Percentiles rank a stretch among this genome's conserved stretches.
Conservation (phyloP, 2,113 vertebrate genomes). For the Xiphophorus maculatus region DNA sequence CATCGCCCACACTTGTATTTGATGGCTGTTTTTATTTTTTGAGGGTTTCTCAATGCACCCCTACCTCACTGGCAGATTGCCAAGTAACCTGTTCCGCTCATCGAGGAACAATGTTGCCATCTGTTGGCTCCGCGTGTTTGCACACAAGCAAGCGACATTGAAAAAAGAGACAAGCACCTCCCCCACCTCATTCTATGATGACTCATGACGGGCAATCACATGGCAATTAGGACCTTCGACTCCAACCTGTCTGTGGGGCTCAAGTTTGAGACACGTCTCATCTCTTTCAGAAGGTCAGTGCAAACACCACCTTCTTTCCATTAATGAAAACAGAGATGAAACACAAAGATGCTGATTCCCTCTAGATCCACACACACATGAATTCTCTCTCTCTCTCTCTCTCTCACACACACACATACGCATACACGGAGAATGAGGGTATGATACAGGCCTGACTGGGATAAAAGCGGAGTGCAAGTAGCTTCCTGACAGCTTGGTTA, state of each 20-base stretch:
- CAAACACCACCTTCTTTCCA: not conserved
- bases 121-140: slow-evolving; percentile 73
- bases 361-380: slow-evolving; percentile 16
- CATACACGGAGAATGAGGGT: slow-evolving; percentile 27
- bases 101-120: slow-evolving; percentile 81
- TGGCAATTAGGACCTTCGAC: slow-evolving; percentile 60
- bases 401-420: slow-evolving; percentile 3
- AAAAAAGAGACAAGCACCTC: slow-evolving; percentile 4
- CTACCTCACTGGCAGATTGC: slow-evolving; percentile 53
- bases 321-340: slow-evolving; percentile 34
- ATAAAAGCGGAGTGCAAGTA: slow-evolving; percentile 35
- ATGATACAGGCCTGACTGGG: slow-evolving; percentile 32
- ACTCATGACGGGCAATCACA: slow-evolving; percentile 66
- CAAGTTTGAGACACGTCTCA: slow-evolving; percentile 25
- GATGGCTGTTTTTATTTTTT: slow-evolving; percentile 77
- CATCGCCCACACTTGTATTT: slow-evolving; percentile 72
- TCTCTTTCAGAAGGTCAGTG: slow-evolving; percentile 34
- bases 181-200: slow-evolving; percentile 39
- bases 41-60: slow-evolving; percentile 56
- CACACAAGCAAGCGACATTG: slow-evolving; percentile 34
- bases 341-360: slow-evolving; percentile 22
- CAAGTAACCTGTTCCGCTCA: slow-evolving; percentile 59
- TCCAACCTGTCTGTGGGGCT: slow-evolving; percentile 21
- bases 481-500: slow-evolving; percentile 52
- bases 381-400: slow-evolving; percentile 4